Conservation (phyloP, 2,113 vertebrate genomes). For the Sphaerodactylus townsendi region DNA sequence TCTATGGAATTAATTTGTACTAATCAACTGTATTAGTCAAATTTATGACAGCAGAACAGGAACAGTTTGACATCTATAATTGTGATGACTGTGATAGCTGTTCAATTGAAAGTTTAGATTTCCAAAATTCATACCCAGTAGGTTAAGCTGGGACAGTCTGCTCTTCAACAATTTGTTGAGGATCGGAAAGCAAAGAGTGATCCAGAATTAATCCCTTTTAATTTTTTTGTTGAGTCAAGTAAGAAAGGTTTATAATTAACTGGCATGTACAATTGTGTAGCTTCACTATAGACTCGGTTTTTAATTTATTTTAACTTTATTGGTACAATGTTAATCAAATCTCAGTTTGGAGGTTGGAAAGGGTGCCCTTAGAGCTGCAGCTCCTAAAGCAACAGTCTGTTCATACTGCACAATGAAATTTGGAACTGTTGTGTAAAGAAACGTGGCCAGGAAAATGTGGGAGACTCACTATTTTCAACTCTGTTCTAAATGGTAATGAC, state of each 20-base stretch:
- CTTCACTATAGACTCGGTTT: not conserved
- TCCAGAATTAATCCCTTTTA: not conserved
- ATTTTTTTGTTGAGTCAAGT: not conserved
- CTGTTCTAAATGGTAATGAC: not conserved
- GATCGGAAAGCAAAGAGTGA: not conserved
- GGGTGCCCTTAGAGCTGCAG: not conserved
- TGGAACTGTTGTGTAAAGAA: not conserved
- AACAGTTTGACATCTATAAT: not conserved
- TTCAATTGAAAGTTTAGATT: not conserved
- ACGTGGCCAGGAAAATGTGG: too few species aligned
- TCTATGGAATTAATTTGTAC: conserved; percentile 20
- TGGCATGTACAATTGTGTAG: not conserved
- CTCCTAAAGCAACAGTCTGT: not conserved
- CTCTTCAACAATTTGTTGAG: not conserved
- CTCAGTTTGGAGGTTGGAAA: not conserved
- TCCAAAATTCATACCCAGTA: not conserved
- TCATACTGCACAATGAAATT: not conserved
- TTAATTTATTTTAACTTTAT: not conserved
- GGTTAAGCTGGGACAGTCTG: not conserved
- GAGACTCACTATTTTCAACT: too few species aligned
- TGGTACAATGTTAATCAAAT: not conserved
- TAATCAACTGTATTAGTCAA: not conserved
- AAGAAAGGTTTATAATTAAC: not conserved
- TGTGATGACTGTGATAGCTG: not conserved
- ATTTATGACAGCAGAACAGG: not conserved